Evolutionary conservation across 2,888 invertebrate species (phyloP).

Genomic region (Piscicola geometra): DNA sequence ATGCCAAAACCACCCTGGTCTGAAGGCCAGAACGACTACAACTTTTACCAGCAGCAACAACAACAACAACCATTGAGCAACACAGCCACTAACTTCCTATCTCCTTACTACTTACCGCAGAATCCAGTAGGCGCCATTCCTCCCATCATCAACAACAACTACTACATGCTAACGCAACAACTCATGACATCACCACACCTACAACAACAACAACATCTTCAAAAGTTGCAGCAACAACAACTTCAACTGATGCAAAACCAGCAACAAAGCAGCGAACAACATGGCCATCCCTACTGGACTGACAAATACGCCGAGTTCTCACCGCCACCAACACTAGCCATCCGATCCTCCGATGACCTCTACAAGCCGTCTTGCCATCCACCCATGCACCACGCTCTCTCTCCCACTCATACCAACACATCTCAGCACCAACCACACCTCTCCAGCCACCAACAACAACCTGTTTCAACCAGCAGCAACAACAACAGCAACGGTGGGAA

Average conservation of each 20-base stretch:
- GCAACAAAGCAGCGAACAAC: neutral
- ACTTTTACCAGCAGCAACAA: neutral
- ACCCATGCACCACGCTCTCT: neutral
- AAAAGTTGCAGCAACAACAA: neutral
- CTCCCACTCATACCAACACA: neutral
- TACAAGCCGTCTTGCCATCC: neutral
- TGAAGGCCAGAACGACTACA: neutral
- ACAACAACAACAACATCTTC: slow-evolving; percentile 1
- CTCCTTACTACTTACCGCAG: neutral
- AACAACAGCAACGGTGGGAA: neutral
- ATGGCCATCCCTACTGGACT: neutral
- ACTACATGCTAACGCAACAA: slow-evolving; percentile 11
- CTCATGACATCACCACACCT: slow-evolving; percentile 1
- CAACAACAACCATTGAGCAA: neutral
- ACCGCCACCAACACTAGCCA: neutral
- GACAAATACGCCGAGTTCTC: neutral
- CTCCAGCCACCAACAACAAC: neutral
- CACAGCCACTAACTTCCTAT: neutral
- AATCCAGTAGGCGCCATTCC: neutral
- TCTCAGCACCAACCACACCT: neutral
- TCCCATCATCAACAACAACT: slow-evolving; percentile 7
- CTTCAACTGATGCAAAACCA: neutral
- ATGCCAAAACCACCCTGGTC: neutral
- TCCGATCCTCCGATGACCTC: neutral
- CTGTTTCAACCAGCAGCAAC: neutral